Base-by-base conservation (phyloP, 2,888 invertebrate species). In the Pammene fasciana region DNA sequence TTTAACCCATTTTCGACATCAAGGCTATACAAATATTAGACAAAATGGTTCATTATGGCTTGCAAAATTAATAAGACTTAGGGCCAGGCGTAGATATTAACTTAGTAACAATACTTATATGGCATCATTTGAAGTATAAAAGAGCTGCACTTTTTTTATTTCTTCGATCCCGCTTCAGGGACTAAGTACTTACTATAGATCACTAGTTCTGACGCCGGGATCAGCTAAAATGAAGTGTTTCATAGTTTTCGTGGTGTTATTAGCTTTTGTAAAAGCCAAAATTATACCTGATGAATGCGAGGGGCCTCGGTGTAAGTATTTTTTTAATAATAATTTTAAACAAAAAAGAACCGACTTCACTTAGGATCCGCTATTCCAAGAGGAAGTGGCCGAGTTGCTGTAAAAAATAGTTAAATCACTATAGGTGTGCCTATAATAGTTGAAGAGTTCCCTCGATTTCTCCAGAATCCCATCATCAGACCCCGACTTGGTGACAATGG, bases 291-390 rank as follows among this genome's bases (percentile, higher is more conserved):
- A 62, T 1, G 62, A 62, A 3, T 62, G 62, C 13, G 0, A 18
- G 5, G 62, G 62, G 6, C 62, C 62, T n/a, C 41, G 9, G 18
- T 62, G 61, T 62, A 26, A 62, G 64, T 64, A 34, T 45, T 7
- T 46, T 34, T 1, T 54, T n/a, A 8, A 26, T 9, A 10, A 14
- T 46, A 5, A 45, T 5, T 5, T n/a, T n/a, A n/a, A n/a, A n/a
- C n/a, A n/a, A n/a, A n/a, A n/a, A n/a, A n/a, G n/a, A n/a, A n/a
- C n/a, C n/a, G n/a, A n/a, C n/a, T n/a, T n/a, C n/a, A n/a, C n/a
- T n/a, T n/a, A n/a, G n/a, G n/a, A n/a, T n/a, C n/a, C n/a, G n/a
- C n/a, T n/a, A n/a, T n/a, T n/a, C n/a, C n/a, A n/a, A n/a, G n/a
- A n/a, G n/a, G n/a, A n/a, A n/a, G n/a, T n/a, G n/a, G n/a, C n/a